Evolutionary conservation across 2,113 vertebrate genomes (phyloP).

Genomic region (Pygoscelis adeliae): DNA sequence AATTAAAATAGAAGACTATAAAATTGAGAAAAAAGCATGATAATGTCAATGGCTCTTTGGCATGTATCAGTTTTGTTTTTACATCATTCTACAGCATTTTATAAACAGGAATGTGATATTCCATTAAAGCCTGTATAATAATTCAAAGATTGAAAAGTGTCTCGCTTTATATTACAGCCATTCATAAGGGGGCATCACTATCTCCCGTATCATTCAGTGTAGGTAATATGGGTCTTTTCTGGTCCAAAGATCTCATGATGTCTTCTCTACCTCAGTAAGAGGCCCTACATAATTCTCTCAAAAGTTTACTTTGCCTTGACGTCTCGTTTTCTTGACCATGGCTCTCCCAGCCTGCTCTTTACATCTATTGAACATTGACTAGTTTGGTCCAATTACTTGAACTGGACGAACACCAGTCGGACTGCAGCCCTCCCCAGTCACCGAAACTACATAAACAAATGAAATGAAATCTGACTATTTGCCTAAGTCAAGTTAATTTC

Average conservation of each 20-base stretch:
- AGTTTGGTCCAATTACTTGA: constrained; percentile 42
- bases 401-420: not conserved
- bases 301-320: not conserved
- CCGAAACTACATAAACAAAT: constrained; percentile 67
- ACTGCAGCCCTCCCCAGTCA: constrained; percentile 13
- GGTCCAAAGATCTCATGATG: not conserved
- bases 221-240: not conserved
- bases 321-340: not conserved
- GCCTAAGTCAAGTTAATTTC: constrained; percentile 76
- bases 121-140: not conserved
- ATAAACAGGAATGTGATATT: not conserved
- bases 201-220: not conserved
- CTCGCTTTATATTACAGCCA: not conserved
- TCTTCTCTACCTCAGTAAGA: not conserved
- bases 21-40: not conserved
- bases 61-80: not conserved
- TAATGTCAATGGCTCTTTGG: accelerated
- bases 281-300: not conserved
- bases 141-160: not conserved
- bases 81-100: not conserved
- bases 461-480: constrained; percentile 64
- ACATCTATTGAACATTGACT: constrained; percentile 11
- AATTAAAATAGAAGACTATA: not conserved
- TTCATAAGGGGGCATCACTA: not conserved
- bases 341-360: not conserved